Evolutionary conservation across 2,113 vertebrate species (phyloP).

Genomic region (Pseudonaja textilis): DNA sequence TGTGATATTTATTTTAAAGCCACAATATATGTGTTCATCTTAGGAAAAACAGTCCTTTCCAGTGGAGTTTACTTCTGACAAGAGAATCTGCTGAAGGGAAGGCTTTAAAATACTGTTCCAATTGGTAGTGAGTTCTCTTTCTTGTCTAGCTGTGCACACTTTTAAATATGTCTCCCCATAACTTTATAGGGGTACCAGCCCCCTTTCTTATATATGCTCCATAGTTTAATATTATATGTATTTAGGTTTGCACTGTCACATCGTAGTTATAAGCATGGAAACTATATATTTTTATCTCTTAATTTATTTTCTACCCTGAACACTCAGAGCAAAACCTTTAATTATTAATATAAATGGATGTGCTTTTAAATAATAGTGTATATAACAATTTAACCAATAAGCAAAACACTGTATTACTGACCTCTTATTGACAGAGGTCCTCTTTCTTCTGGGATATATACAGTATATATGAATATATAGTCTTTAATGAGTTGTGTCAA

Average conservation of each 20-base stretch:
- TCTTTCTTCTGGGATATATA: background rate
- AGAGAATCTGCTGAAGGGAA: background rate
- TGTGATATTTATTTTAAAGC: background rate
- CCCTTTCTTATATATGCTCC: background rate
- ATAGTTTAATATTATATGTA: background rate
- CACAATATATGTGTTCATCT: background rate
- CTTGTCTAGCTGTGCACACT: background rate
- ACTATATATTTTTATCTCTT: background rate
- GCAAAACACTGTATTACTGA: background rate
- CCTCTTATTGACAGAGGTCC: background rate
- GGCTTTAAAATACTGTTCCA: background rate
- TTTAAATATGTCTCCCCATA: background rate
- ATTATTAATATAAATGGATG: background rate
- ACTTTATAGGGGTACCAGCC: background rate
- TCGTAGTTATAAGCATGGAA: background rate
- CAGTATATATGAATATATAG: background rate
- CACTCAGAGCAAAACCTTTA: background rate
- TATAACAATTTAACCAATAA: background rate
- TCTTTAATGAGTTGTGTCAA: background rate
- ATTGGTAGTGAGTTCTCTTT: background rate
- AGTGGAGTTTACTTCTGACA: background rate
- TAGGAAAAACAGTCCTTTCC: background rate
- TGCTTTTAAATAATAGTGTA: background rate
- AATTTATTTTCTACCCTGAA: background rate
- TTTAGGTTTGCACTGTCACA: background rate